Evolutionary conservation across 2,888 invertebrate genomes (phyloP).

Genomic region (Empis stercorea): DNA sequence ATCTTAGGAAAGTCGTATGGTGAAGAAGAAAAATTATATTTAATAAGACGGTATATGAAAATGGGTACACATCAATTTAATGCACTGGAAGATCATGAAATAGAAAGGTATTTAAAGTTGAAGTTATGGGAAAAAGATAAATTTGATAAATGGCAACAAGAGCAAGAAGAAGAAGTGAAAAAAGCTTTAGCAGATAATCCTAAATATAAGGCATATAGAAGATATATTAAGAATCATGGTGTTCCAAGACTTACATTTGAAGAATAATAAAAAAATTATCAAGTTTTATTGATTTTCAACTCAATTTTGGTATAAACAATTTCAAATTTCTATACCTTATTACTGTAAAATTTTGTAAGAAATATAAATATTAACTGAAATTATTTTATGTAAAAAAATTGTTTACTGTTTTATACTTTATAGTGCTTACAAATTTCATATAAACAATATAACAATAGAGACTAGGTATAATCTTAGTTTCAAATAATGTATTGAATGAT

Average conservation of each 20-base stretch:
- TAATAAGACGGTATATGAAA: constrained; percentile 67
- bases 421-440: no score
- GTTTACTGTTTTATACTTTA: no score
- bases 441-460: no score
- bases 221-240: constrained; percentile 84
- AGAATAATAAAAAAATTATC: constrained; percentile 39
- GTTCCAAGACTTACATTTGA: constrained; percentile 85
- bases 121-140: constrained; percentile 77
- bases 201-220: constrained; percentile 74
- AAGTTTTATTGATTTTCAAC: constrained; percentile 26
- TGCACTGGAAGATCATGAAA: constrained; percentile 60
- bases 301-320: constrained; percentile 3
- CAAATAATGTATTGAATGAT: no score
- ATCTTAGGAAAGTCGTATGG: constrained; percentile 64
- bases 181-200: constrained; percentile 75
- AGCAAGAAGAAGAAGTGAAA: constrained; percentile 74
- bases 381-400: no score
- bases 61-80: constrained; percentile 59
- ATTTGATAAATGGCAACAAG: constrained; percentile 63
- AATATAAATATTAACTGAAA: no score
- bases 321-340: background rate
- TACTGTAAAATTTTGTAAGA: no score
- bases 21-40: constrained; percentile 68
- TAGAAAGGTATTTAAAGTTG: constrained; percentile 54
- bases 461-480: no score